Evolutionary conservation across 2,113 vertebrate species (phyloP), one percentile per base, ranked within the genome.

Genomic region (Nannobrachium achirus): DNA sequence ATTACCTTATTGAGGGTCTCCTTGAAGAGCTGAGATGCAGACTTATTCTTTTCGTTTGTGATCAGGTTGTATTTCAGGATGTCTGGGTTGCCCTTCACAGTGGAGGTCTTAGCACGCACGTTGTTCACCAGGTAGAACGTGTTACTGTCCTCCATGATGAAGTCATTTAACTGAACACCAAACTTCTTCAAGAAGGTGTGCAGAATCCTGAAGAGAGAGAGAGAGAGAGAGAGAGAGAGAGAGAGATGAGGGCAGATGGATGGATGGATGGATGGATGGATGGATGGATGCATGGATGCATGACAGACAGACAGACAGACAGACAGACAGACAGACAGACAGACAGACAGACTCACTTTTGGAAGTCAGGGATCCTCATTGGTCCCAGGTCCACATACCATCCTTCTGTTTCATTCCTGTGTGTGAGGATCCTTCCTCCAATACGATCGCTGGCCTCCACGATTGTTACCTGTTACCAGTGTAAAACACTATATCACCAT

Each of bases 341-440:
- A 64, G 55, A 38, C 44, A 38, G 14, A 41, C 20, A 16, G 0
- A 33, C 42, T 44, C 41, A 62, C 64, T 53, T n/a, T 60, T 40
- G 7, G 49, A 49, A 1, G 48, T 52, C 16, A 25, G 40, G 8
- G 25, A 38, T 16, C 10, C 13, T 66, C 92, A 92, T 93, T 53
- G 92, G 89, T 16, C 92, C 92, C 13, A 92, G 76, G 48, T 94
- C 92, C 19, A 80, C 91, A 46, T 73, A 88, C 89, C 92, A 92
- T 58, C 86, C 85, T 0, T 86, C 90, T 15, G 49, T 78, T n/a
- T n/a, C 55, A 18, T 92, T 74, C 51, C 89, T 83, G 71, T 86
- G 76, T 7, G 93, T 93, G 4, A 75, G 13, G 60, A 93, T 86
- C 42, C 92, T 86, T 63, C 92, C 93, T 38, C 93, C 93, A 0